Base-by-base conservation (phyloP, 2,888 invertebrate genomes). In the Augiades crinisus region DNA sequence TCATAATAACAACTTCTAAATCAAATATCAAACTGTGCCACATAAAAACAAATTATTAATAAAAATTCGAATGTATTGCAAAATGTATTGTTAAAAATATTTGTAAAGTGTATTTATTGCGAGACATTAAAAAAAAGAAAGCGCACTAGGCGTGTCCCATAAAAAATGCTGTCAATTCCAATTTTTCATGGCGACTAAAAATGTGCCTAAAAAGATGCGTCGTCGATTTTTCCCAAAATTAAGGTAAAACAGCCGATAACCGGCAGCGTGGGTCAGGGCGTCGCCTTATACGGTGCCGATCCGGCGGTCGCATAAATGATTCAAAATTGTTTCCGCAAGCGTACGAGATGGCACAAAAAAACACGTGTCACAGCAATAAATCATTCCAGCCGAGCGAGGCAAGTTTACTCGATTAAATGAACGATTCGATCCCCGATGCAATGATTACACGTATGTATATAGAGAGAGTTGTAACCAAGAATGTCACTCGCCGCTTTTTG, bases 361-460 rank as follows among this genome's bases (percentile, higher is more conserved):
- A 76, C 78, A 86, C 82, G 89, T 89, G 89, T 89, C 76, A 78
- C 72, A 67, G 78, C 75, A 84, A 86, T 89, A 89, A 89, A 89
- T 88, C 88, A 89, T 87, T 83, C 79, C 63, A 68, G 62, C 63
- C 63, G 51, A 70, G 75, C 78, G 72, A 81, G 74, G 77, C 72
- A 75, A 77, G 78, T 80, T 81, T 79, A 84, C 83, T 82, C 85
- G 85, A 85, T 81, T 85, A 83, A 85, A 80, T 78, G 80, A 72
- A 76, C 75, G 76, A 80, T 81, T 82, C 83, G 83, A 84, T 84
- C 79, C 78, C 68, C 79, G 78, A 81, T 81, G 77, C 79, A 67
- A 70, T 78, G 78, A 80, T 82, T 82, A 78, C 81, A 77, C 58
- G 70, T 73, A 75, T 75, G 49, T 41, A 43, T 82, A 78, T 78